Evolutionary conservation across 1,140 invertebrate genomes (phyloP).

Genomic region (Drosophila rhopaloa): DNA sequence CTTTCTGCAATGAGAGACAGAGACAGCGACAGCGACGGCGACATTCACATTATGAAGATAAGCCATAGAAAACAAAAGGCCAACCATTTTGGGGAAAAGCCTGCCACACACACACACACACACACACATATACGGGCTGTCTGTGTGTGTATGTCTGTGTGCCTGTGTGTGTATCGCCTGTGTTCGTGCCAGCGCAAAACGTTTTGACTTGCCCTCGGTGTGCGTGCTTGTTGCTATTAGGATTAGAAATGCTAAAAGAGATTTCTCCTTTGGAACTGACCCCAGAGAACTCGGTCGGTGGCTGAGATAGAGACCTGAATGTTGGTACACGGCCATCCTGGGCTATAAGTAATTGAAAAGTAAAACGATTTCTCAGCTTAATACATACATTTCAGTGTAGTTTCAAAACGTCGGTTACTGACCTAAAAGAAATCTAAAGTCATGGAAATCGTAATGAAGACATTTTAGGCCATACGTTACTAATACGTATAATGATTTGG

Average conservation of each 20-base stretch:
- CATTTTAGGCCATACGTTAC: too few species aligned
- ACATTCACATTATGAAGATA: conserved; percentile 81
- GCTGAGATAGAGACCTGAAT: not conserved
- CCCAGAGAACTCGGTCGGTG: conserved; percentile 4
- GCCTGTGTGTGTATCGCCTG: conserved; percentile 6
- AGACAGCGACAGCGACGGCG: conserved; percentile 51
- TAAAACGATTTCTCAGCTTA: not conserved
- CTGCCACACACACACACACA: conserved; percentile 1
- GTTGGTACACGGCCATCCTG: not conserved
- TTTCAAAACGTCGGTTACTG: not conserved
- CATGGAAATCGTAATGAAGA: too few species aligned
- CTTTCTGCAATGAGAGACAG: conserved; percentile 51
- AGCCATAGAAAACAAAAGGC: conserved; percentile 77
- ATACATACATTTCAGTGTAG: not conserved
- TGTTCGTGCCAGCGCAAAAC: conserved; percentile 42
- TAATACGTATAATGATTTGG: too few species aligned
- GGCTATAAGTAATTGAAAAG: not conserved
- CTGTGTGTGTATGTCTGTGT: not conserved
- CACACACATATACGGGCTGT: not conserved
- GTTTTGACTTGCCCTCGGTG: conserved; percentile 59
- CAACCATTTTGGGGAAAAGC: conserved; percentile 32
- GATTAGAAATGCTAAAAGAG: conserved; percentile 51
- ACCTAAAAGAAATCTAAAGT: not conserved
- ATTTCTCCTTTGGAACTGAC: conserved; percentile 17
- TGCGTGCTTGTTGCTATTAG: conserved; percentile 51